Percentiles rank a stretch among this genome's conserved stretches.
Conservation (phyloP, 1,140 invertebrate genomes). For the Cherax destructor region DNA sequence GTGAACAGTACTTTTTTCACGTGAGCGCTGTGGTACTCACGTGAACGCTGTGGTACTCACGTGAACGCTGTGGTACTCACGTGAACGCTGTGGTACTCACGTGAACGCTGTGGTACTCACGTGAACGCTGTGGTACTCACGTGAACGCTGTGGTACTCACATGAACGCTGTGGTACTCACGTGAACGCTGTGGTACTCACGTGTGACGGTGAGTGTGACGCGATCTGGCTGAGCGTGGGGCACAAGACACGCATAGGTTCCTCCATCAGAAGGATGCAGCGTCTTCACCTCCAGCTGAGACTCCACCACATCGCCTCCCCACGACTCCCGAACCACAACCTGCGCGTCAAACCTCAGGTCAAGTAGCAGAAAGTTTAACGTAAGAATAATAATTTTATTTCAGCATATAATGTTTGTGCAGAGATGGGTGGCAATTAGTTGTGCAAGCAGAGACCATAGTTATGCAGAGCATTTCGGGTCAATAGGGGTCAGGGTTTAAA, state of each 20-base stretch:
- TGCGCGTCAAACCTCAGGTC: background rate
- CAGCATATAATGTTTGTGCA: no score
- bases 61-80: background rate
- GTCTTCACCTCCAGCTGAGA: background rate
- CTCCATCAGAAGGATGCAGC: background rate
- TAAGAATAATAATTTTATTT: no score
- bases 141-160: background rate
- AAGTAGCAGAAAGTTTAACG: background rate
- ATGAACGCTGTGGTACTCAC: background rate
- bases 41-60: background rate
- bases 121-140: background rate
- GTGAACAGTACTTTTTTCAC: no score
- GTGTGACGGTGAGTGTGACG: slow-evolving; percentile 21
- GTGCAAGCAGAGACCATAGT: no score
- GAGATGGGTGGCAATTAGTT: no score
- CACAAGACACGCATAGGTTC: background rate
- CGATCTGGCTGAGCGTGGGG: background rate
- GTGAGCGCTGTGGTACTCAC: background rate
- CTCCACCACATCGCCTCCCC: background rate
- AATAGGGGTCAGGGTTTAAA: no score
- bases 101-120: background rate
- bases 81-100: background rate
- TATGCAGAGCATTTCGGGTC: no score
- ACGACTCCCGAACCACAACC: slow-evolving; percentile 23
- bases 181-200: background rate